These are phyloP conservation scores for Diprion similis DNA, from an alignment of 1,140 invertebrate genomes.

Conservation along the genomic window DNA sequence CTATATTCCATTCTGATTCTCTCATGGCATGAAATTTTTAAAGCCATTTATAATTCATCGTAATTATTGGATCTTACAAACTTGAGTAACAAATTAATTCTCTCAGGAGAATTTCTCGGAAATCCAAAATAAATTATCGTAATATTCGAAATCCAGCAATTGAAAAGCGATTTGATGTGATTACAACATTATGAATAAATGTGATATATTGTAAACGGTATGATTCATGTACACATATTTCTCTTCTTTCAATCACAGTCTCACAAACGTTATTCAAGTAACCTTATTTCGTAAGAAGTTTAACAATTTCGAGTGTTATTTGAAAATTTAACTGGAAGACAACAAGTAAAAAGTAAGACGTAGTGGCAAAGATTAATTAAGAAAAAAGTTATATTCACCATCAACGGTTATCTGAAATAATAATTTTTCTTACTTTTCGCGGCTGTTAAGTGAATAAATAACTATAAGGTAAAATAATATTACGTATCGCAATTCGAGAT, in stretches of 20 bases:
- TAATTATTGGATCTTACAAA: too few relatives aligned
- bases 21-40: too few relatives aligned
- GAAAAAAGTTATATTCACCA: not conserved
- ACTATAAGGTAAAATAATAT: not conserved
- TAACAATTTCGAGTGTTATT: not conserved
- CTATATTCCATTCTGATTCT: too few relatives aligned
- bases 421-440: not conserved
- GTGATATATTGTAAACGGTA: not conserved
- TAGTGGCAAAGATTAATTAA: too few relatives aligned
- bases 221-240: not conserved
- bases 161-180: too few relatives aligned
- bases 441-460: not conserved
- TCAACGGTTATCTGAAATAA: not conserved
- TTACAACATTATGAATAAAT: not conserved
- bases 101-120: too few relatives aligned
- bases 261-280: not conserved
- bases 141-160: too few relatives aligned
- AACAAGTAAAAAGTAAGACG: not conserved
- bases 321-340: slow-evolving; percentile 3
- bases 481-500: not conserved
- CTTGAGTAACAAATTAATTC: too few relatives aligned
- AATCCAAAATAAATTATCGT: too few relatives aligned
- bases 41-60: too few relatives aligned
- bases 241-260: not conserved
- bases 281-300: not conserved